phyloP scores from a whole-genome alignment of 2,113 vertebrate genomes.

The Chascanopsetta lugubris region DNA sequence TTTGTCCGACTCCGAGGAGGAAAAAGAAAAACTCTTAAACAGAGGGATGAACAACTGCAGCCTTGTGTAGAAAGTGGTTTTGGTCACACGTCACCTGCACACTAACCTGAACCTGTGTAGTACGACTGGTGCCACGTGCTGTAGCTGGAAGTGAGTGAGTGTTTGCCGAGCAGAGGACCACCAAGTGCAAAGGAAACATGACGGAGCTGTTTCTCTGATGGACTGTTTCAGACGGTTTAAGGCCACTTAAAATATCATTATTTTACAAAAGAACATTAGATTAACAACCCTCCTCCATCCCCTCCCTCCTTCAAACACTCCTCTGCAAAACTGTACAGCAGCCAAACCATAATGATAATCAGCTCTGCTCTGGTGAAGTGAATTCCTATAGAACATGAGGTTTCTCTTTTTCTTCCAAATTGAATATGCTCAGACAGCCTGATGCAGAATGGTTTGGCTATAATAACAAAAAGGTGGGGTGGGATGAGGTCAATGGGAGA shows the following conservation, averaged over 20 bases:
- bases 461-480: too few species aligned
- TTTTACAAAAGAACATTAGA: conserved; percentile 8
- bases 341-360: conserved; percentile 25
- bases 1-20: neutral
- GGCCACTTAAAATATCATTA: conserved; percentile 41
- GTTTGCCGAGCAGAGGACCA: conserved; percentile 1
- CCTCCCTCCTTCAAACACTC: conserved; percentile 10
- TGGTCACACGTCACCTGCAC: neutral
- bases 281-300: conserved; percentile 1
- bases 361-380: conserved; percentile 2
- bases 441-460: conserved; percentile 35
- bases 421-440: conserved; percentile 30
- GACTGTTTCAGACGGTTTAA: conserved; percentile 16
- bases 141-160: neutral
- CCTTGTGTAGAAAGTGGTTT: neutral
- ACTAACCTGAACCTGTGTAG: conserved; percentile 5
- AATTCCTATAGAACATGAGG: conserved; percentile 19
- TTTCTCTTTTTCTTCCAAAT: conserved; percentile 25
- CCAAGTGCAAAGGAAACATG: conserved; percentile 1
- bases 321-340: conserved; percentile 11
- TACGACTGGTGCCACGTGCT: neutral
- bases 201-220: neutral
- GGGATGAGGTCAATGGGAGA: conserved; percentile 17
- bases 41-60: neutral
- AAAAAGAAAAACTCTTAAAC: too few species aligned